These are phyloP conservation scores for Burhinus oedicnemus DNA, from an alignment of 2,113 vertebrate genomes.

Conservation along the genomic window DNA sequence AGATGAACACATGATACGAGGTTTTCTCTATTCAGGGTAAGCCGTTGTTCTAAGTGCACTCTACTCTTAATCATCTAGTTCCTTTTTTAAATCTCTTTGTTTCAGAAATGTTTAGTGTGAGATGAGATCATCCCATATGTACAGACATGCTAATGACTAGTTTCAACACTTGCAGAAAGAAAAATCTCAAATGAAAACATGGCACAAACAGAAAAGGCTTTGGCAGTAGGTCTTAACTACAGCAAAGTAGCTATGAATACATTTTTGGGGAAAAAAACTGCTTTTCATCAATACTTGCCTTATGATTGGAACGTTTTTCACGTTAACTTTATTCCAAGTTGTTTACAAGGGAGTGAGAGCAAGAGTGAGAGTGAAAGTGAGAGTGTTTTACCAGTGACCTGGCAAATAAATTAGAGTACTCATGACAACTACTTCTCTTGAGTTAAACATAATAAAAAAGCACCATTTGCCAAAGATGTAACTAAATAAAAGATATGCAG, in stretches of 20 bases:
- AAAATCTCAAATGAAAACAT: slow-evolving; percentile 18
- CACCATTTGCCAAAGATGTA: background rate
- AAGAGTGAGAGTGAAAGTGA: background rate
- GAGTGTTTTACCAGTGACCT: background rate
- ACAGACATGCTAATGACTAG: slow-evolving; percentile 2
- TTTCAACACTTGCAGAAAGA: background rate
- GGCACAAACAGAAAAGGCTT: slow-evolving; percentile 8
- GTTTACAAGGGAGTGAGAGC: background rate
- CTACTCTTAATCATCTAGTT: background rate
- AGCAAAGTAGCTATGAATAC: background rate
- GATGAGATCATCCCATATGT: background rate
- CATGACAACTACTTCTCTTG: background rate
- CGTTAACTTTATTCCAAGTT: background rate
- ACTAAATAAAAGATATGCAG: background rate
- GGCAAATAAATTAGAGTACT: background rate
- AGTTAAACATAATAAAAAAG: background rate
- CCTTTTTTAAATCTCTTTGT: background rate
- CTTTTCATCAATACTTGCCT: slow-evolving; percentile 20
- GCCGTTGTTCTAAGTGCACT: background rate
- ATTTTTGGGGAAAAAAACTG: accelerated
- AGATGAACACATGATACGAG: background rate
- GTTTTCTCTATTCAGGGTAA: background rate
- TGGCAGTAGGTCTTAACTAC: background rate
- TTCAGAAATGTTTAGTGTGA: background rate
- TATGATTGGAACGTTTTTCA: background rate